phyloP scores from a whole-genome alignment of 2,888 invertebrate species.

The Ophion slaviceki region DNA sequence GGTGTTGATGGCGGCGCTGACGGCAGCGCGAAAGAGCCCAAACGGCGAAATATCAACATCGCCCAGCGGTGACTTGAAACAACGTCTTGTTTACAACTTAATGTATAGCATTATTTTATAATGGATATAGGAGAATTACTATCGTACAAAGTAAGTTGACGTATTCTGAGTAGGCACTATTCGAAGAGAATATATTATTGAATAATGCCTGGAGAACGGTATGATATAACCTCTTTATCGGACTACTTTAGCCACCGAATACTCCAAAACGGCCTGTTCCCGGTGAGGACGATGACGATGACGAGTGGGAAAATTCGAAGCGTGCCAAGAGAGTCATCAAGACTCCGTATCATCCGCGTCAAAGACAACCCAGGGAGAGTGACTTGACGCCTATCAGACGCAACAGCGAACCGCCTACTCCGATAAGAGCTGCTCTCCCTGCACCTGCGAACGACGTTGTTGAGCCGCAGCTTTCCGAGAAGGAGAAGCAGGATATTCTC shows the following conservation, averaged over 20 bases:
- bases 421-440: conserved; percentile 82
- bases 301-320: conserved; percentile 86
- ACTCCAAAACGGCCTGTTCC: conserved; percentile 90
- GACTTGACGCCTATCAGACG: conserved; percentile 70
- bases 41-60: neutral
- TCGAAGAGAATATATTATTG: neutral
- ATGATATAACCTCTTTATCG: conserved; percentile 42
- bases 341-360: conserved; percentile 84
- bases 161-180: neutral
- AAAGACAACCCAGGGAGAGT: conserved; percentile 78
- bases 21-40: neutral
- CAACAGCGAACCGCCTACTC: conserved; percentile 76
- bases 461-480: conserved; percentile 88
- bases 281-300: conserved; percentile 88
- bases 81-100: conserved; percentile 1
- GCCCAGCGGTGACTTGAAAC: neutral
- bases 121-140: conserved; percentile 84
- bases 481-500: conserved; percentile 91
- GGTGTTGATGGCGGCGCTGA: too few species aligned
- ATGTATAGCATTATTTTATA: conserved; percentile 38
- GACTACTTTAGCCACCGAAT: conserved; percentile 89
- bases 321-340: conserved; percentile 84
- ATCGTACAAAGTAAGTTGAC: conserved; percentile 81
- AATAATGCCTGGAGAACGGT: neutral
- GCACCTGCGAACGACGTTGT: conserved; percentile 85